Conservation (phyloP, 64 coral and sea anemone species). For the Pocillopora damicornis region DNA sequence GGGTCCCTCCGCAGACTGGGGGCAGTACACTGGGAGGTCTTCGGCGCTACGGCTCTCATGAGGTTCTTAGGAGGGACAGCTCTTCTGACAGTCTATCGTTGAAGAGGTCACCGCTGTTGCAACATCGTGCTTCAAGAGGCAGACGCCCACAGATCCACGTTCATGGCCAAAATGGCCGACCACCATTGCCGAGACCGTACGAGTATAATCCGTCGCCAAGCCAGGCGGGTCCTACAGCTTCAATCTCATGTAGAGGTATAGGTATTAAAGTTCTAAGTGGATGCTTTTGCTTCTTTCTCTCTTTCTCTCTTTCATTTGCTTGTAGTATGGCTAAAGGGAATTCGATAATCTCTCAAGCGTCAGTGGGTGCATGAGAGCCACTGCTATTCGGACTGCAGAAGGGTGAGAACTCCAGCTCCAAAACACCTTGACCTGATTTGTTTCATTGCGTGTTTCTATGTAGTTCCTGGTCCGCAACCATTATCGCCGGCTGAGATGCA, state of each 20-base stretch:
- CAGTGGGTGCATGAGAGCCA: no score
- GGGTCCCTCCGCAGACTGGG: conserved; percentile 16
- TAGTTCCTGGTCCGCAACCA: conserved; percentile 49
- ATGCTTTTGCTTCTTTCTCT: neutral
- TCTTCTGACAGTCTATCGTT: conserved; percentile 79
- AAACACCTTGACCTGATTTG: neutral
- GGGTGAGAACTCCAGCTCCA: no score
- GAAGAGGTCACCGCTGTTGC: conserved; percentile 66
- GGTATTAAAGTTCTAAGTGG: neutral
- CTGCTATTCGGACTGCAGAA: no score
- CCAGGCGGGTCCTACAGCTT: conserved; percentile 48
- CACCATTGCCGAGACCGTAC: conserved; percentile 56
- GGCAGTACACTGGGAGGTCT: conserved; percentile 49
- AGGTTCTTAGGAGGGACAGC: conserved; percentile 65
- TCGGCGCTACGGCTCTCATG: conserved; percentile 85
- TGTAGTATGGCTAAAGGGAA: no score
- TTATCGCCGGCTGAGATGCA: conserved; percentile 86
- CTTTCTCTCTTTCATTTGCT: neutral
- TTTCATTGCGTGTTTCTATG: neutral
- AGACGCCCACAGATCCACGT: conserved; percentile 21
- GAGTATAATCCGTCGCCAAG: conserved; percentile 60
- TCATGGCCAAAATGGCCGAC: conserved; percentile 38
- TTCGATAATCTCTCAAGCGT: no score
- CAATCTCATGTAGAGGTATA: conserved; percentile 55
- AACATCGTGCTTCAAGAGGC: conserved; percentile 65